Evolutionary conservation across 2,888 invertebrate species (phyloP).

Genomic region (Agriotes lineatus): DNA sequence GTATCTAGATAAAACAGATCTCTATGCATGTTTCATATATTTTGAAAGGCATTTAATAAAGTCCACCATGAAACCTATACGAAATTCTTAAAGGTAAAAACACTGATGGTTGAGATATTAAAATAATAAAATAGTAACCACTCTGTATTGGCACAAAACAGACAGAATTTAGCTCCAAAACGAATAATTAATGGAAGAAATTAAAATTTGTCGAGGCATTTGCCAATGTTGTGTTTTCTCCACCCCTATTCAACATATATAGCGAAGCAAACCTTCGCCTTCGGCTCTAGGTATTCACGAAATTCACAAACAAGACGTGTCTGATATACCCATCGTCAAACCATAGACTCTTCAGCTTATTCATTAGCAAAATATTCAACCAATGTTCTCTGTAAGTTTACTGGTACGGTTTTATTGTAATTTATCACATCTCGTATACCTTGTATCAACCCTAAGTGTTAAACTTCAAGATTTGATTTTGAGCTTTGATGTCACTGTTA

Average conservation of each 20-base stretch:
- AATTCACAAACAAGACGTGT: too few relatives aligned
- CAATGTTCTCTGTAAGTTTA: too few relatives aligned
- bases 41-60: slow-evolving; percentile 6
- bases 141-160: slow-evolving; percentile 13
- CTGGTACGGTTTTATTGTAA: too few relatives aligned
- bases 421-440: too few relatives aligned
- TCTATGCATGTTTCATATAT: not conserved
- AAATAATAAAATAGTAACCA: slow-evolving; percentile 3
- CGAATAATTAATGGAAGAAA: slow-evolving; percentile 2
- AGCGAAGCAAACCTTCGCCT: too few relatives aligned
- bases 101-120: not conserved
- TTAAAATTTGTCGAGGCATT: not conserved
- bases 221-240: slow-evolving; percentile 13
- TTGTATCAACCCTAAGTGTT: too few relatives aligned
- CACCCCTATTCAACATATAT: not conserved
- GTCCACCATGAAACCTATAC: not conserved
- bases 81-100: slow-evolving; percentile 16
- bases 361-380: too few relatives aligned
- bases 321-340: too few relatives aligned
- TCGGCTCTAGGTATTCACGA: too few relatives aligned
- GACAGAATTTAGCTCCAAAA: not conserved
- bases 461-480: too few relatives aligned
- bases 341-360: too few relatives aligned
- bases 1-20: slow-evolving; percentile 1
- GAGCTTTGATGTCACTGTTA: too few relatives aligned